Evolutionary conservation across 1,140 invertebrate genomes (phyloP), one percentile per base, ranked within the genome.

Genomic region (Drosophila varians): DNA sequence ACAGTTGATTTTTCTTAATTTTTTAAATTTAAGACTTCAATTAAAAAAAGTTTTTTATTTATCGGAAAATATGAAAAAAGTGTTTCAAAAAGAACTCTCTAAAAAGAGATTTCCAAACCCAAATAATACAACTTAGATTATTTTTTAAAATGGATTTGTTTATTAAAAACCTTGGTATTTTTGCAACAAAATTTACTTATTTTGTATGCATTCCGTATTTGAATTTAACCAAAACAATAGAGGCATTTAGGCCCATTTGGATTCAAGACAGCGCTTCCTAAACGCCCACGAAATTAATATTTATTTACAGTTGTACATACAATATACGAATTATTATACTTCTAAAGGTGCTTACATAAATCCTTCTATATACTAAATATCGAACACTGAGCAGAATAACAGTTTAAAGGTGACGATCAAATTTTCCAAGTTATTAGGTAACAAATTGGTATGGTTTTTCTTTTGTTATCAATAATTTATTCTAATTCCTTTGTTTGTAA

Each of bases 261-360:
- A 64, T 64, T 57, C 23, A 64, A 64, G 58, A 64, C 28, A 23
- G 60, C 55, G 60, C 42, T 61, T 16, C 61, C 26, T 47, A 40
- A 61, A 60, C 60, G 60, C 60, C 25, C 56, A 61, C 51, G 34
- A 68, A 70, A 68, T 45, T 68, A 47, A 68, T 47, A 70, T 68
- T 68, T 70, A 70, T 70, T 70, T 70, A 70, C 66, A 70, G 51
- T 70, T 70, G 31, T 56, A 66, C 60, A 65, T 66, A 69, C 49
- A 66, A 34, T 46, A 55, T 66, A 66, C 64, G 23, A 48, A 56
- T 69, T 54, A 55, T 42, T 49, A 42, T 54, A 55, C 28, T 68
- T 56, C 42, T 55, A 68, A 46, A 68, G 46, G 58, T 68, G 48
- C 60, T 52, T 65, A 69, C 65, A 68, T 55, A 70, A 66, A 56